Evolutionary conservation across 2,888 invertebrate species (phyloP).

Genomic region (Brachypalpus laphriformis): DNA sequence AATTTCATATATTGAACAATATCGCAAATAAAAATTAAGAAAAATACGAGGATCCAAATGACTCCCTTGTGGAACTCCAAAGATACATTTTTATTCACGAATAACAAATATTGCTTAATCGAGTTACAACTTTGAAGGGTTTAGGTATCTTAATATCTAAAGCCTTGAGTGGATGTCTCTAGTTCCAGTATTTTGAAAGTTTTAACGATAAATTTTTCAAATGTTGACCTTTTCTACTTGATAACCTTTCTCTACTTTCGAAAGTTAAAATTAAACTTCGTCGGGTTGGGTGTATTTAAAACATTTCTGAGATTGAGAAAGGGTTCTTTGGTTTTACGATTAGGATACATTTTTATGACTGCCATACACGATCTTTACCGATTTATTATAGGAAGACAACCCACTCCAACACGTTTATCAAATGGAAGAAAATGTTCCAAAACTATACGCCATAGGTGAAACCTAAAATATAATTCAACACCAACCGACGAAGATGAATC

Average conservation of each 20-base stretch:
- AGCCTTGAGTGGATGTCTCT: no score
- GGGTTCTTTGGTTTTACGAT: not conserved
- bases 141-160: no score
- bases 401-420: not conserved
- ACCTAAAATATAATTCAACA: conserved; percentile 9
- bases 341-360: not conserved
- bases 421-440: not conserved
- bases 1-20: no score
- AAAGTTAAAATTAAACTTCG: not conserved
- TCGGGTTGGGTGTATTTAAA: not conserved
- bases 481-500: conserved; percentile 44
- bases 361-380: not conserved
- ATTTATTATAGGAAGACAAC: not conserved
- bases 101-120: no score
- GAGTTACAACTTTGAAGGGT: no score
- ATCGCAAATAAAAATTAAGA: no score
- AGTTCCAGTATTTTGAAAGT: no score
- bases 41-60: no score
- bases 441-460: not conserved
- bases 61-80: no score
- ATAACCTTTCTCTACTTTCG: not conserved
- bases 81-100: no score
- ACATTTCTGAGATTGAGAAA: not conserved
- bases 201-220: no score
- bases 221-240: no score